phyloP scores from a whole-genome alignment of 2,113 vertebrate species.

The Typhlomys cinereus region DNA sequence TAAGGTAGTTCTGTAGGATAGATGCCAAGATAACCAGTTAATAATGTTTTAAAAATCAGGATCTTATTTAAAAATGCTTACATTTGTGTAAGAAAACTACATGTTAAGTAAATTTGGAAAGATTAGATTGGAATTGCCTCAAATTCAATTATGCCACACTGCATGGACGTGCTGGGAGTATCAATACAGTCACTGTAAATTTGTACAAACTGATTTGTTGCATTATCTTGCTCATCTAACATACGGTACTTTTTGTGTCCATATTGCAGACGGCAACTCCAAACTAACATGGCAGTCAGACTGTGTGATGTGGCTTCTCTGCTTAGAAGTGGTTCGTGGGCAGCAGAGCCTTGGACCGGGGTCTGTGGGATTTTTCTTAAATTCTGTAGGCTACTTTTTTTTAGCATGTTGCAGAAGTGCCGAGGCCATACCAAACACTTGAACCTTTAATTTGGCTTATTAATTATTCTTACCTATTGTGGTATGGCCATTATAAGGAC shows the following conservation, averaged over 20 bases:
- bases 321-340: conserved; percentile 99
- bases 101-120: conserved; percentile 81
- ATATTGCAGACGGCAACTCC: conserved; percentile 99
- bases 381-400: conserved; percentile 87
- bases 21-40: conserved; percentile 67
- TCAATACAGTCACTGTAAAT: conserved; percentile 89
- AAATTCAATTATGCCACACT: conserved; percentile 88
- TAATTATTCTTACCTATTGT: conserved; percentile 56
- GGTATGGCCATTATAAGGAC: conserved; percentile 80
- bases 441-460: conserved; percentile 78
- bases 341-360: conserved; percentile 99
- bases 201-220: conserved; percentile 92
- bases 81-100: conserved; percentile 73
- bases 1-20: conserved; percentile 70
- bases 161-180: conserved; percentile 90
- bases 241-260: conserved; percentile 96
- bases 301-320: conserved; percentile 99
- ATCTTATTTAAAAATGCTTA: conserved; percentile 80
- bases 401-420: conserved; percentile 86
- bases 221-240: conserved; percentile 94
- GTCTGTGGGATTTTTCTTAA: conserved; percentile 95
- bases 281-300: conserved; percentile 99
- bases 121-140: conserved; percentile 91
- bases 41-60: conserved; percentile 73
- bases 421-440: conserved; percentile 95